phyloP scores from a whole-genome alignment of 2,888 invertebrate genomes.

The Rapana venosa region DNA sequence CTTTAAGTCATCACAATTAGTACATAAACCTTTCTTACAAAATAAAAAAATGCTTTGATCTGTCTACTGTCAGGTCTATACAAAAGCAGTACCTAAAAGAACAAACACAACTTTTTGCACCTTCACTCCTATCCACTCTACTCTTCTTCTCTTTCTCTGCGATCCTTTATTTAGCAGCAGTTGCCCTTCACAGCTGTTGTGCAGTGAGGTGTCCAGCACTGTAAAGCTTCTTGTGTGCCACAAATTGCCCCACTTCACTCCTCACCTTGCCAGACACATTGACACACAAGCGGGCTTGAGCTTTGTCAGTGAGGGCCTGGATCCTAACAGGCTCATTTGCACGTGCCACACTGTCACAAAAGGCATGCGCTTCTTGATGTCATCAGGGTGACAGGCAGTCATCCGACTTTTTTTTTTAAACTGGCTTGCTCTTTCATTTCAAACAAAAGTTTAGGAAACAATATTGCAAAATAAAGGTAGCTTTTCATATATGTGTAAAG shows the following conservation, averaged over 20 bases:
- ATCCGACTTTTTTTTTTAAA: no score
- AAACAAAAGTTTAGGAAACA: no score
- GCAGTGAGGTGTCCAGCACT: no score
- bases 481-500: no score
- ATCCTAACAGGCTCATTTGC: no score
- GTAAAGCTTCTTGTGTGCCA: no score
- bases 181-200: no score
- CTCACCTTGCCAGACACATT: not conserved
- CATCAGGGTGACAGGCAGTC: no score
- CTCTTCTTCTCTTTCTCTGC: not conserved
- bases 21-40: constrained; percentile 26
- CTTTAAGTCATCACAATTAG: constrained; percentile 45
- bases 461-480: no score
- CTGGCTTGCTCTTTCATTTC: no score
- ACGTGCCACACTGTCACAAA: no score
- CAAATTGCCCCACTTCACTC: not conserved
- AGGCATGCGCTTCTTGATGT: no score
- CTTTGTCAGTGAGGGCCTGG: not conserved
- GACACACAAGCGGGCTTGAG: not conserved
- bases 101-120: constrained; percentile 40
- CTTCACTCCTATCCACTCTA: not conserved
- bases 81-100: constrained; percentile 48
- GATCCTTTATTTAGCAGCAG: not conserved
- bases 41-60: constrained; percentile 44
- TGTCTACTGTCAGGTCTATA: constrained; percentile 42